A percentile compares a stretch with the other conserved stretches of the same genome.
These are phyloP conservation scores for Aelia acuminata DNA, from an alignment of 2,888 invertebrate genomes.

Conservation along the genomic window DNA sequence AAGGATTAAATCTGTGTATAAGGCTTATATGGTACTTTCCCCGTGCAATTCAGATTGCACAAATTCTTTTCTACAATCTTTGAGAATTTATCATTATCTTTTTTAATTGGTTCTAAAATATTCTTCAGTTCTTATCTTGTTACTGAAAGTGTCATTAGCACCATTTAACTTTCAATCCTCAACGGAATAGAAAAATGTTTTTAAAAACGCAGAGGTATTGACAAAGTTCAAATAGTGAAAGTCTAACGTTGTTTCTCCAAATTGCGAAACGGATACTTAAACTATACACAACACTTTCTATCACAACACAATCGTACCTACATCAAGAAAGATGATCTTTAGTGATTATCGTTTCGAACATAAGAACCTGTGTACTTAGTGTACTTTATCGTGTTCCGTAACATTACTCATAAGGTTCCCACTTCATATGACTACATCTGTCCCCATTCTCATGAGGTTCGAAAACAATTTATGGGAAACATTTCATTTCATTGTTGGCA, in stretches of 20 bases:
- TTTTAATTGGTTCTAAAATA: too few species aligned
- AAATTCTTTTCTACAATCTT: too few species aligned
- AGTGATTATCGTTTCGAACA: not conserved
- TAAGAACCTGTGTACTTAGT: not conserved
- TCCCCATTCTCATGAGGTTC: not conserved
- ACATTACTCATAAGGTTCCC: not conserved
- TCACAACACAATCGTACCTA: not conserved
- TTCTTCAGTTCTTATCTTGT: too few species aligned
- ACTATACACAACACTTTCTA: too few species aligned
- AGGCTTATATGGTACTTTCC: too few species aligned
- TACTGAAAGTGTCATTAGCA: too few species aligned
- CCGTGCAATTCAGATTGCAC: too few species aligned
- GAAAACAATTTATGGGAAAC: constrained; percentile 4
- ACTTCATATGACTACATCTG: not conserved
- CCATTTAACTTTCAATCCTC: too few species aligned
- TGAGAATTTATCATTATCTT: too few species aligned
- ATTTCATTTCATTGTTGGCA: not conserved
- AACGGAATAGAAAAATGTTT: too few species aligned
- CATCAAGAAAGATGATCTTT: not conserved
- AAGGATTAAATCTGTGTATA: too few species aligned
- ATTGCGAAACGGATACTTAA: not conserved
- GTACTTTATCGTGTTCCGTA: not conserved
- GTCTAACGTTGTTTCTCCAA: not conserved
- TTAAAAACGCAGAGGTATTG: too few species aligned
- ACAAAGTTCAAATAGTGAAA: not conserved